phyloP scores from a whole-genome alignment of 2,113 vertebrate genomes.

The Capra hircus region DNA sequence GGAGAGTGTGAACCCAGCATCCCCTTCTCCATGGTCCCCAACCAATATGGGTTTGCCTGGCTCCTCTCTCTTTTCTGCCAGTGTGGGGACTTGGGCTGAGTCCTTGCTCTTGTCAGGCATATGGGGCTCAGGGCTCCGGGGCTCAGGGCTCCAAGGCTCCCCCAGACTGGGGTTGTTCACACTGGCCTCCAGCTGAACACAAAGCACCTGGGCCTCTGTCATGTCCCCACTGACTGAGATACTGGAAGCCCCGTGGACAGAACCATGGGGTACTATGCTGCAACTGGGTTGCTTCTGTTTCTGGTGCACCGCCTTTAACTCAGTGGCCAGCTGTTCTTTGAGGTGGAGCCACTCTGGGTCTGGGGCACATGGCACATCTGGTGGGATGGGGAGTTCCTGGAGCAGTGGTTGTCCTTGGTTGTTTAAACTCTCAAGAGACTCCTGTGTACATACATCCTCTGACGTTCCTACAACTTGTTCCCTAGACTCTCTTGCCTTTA shows the following conservation, averaged over 20 bases:
- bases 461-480: not conserved
- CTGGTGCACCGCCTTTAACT: not conserved
- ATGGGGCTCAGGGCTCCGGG: not conserved
- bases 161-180: not conserved
- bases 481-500: not conserved
- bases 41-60: not conserved
- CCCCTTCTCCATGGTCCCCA: slow-evolving; percentile 21
- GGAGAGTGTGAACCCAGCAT: slow-evolving; percentile 6
- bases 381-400: not conserved
- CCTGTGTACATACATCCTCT: not conserved
- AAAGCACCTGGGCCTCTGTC: not conserved
- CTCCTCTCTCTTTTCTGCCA: not conserved
- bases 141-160: not conserved
- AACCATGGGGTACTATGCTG: not conserved
- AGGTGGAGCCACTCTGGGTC: not conserved
- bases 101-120: not conserved
- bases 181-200: not conserved
- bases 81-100: not conserved
- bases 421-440: not conserved
- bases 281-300: not conserved
- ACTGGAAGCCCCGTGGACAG: not conserved
- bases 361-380: not conserved
- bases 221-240: not conserved
- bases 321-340: not conserved
- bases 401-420: not conserved